Conservation (phyloP, 2,113 vertebrate genomes). For the Zosterops japonicus region DNA sequence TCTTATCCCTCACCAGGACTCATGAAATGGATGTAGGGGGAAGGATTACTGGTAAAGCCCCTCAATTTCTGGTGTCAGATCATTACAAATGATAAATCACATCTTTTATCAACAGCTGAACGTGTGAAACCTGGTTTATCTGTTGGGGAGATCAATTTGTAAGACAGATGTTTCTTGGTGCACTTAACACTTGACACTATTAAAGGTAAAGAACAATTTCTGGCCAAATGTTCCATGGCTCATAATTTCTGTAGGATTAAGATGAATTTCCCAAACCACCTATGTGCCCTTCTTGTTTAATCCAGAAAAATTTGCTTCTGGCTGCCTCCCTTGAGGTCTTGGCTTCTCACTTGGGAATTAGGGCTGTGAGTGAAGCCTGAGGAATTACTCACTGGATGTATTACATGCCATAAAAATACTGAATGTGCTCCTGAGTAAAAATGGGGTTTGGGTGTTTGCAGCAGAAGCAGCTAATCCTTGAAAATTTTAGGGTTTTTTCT, state of each 20-base stretch:
- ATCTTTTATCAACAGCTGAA: not conserved
- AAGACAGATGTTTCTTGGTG: accelerated
- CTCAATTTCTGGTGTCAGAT: not conserved
- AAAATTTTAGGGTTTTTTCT: not conserved
- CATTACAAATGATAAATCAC: not conserved
- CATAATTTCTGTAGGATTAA: not conserved
- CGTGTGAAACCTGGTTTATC: not conserved
- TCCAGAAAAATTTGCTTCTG: not conserved
- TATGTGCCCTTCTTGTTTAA: not conserved
- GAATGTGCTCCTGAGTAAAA: not conserved
- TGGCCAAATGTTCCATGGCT: not conserved
- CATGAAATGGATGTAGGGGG: not conserved
- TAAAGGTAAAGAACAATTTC: not conserved
- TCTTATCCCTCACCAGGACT: not conserved
- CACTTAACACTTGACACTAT: no score
- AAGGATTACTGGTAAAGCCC: not conserved
- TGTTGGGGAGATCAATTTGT: not conserved
- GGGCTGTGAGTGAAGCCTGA: not conserved
- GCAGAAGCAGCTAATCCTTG: not conserved
- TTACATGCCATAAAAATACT: not conserved
- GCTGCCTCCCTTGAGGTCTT: not conserved
- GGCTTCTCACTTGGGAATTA: not conserved
- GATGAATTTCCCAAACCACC: not conserved
- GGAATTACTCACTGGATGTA: not conserved
- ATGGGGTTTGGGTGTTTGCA: not conserved